Conservation (phyloP, 23 tunicate genomes). For the Ciona savignyi region DNA sequence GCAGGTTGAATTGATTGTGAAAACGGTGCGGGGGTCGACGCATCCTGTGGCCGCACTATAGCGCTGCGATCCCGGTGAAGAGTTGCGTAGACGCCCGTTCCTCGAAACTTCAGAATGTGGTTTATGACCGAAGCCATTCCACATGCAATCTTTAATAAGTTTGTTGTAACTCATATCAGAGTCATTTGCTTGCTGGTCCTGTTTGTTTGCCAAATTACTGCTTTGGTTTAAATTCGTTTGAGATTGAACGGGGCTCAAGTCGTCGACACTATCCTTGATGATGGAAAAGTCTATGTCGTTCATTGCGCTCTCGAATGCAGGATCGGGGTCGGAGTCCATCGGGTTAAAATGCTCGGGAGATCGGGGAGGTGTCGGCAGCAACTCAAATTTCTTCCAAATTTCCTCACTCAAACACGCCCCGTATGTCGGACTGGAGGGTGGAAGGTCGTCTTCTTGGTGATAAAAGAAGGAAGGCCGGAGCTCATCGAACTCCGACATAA, state of each 20-base stretch:
- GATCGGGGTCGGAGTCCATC: slow-evolving; percentile 5
- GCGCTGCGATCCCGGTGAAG: slow-evolving; percentile 40
- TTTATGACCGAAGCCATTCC: slow-evolving; percentile 74
- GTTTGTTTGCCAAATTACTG: background rate
- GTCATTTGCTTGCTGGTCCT: background rate
- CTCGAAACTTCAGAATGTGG: slow-evolving; percentile 16
- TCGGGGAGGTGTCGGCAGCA: slow-evolving; percentile 45
- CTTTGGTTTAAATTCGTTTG: background rate
- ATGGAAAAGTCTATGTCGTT: background rate
- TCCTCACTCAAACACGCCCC: slow-evolving; percentile 29
- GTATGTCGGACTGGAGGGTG: slow-evolving; percentile 1
- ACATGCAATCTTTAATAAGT: slow-evolving; percentile 76
- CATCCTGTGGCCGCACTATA: slow-evolving; percentile 58
- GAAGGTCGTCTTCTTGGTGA: slow-evolving; percentile 29
- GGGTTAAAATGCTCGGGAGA: slow-evolving; percentile 29
- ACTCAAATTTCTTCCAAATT: slow-evolving; percentile 49
- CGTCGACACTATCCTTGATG: background rate
- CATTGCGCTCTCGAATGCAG: background rate
- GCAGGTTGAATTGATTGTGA: slow-evolving; percentile 2
- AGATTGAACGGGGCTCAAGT: background rate
- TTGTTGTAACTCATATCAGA: background rate
- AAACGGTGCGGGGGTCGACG: slow-evolving; percentile 63
- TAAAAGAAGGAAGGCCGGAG: slow-evolving; percentile 16
- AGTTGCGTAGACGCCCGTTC: background rate
- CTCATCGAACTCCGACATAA: slow-evolving; percentile 1